Percentiles rank a stretch among this genome's conserved stretches.
Evolutionary conservation across 2,113 vertebrate genomes (phyloP).

Genomic region (Chroicocephalus ridibundus): DNA sequence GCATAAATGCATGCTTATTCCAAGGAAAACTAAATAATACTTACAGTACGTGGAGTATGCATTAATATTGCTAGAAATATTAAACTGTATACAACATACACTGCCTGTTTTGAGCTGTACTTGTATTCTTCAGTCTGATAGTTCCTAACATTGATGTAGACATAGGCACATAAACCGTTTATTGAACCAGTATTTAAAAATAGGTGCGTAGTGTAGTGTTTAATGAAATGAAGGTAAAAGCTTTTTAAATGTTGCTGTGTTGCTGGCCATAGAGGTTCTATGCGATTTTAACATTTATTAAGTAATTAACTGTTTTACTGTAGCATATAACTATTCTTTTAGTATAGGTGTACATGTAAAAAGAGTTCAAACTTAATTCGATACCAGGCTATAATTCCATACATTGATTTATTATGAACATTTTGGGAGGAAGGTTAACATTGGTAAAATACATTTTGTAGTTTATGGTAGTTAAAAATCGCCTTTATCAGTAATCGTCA

Average conservation of each 20-base stretch:
- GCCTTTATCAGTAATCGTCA: not conserved
- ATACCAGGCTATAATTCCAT: not conserved
- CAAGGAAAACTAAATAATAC: slow-evolving; percentile 48
- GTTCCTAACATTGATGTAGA: slow-evolving; percentile 11
- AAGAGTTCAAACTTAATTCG: not conserved
- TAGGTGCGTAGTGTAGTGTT: not conserved
- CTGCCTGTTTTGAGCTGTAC: slow-evolving; percentile 19
- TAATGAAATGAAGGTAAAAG: slow-evolving; percentile 32
- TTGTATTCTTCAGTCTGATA: slow-evolving; percentile 20
- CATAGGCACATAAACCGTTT: slow-evolving; percentile 36
- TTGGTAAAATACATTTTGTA: slow-evolving; percentile 28
- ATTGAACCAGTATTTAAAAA: slow-evolving; percentile 62
- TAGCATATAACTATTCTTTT: not conserved
- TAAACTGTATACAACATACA: not conserved
- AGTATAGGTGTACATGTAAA: not conserved
- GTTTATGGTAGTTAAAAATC: not conserved
- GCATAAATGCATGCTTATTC: slow-evolving; percentile 58
- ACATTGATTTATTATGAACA: slow-evolving; percentile 5
- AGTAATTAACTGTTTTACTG: slow-evolving; percentile 23
- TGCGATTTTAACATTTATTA: slow-evolving; percentile 17
- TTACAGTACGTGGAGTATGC: not conserved
- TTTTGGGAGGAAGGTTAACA: slow-evolving; percentile 32
- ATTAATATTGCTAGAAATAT: slow-evolving; percentile 6
- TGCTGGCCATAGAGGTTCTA: slow-evolving; percentile 10
- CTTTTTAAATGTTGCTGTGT: slow-evolving; percentile 28